These are phyloP conservation scores for Australoheros facetus DNA, from an alignment of 2,797 vertebrate genomes.

Conservation along the genomic window DNA sequence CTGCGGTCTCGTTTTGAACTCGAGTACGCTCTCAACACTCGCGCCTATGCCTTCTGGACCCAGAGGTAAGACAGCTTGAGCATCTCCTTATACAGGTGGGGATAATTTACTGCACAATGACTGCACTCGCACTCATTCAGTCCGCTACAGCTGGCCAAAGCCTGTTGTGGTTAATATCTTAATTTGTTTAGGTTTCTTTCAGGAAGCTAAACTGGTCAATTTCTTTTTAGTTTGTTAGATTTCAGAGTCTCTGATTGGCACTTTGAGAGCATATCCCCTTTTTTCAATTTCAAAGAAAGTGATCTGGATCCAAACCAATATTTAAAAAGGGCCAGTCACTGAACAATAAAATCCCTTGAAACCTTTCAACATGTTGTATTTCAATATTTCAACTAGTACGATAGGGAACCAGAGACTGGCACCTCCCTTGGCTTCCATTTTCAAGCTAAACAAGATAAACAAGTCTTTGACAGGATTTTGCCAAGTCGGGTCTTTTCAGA, in stretches of 20 bases:
- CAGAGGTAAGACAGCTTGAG: conserved; percentile 80
- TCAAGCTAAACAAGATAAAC: too few relatives aligned
- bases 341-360: too few relatives aligned
- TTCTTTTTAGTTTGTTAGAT: neutral
- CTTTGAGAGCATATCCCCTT: neutral
- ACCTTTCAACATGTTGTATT: too few relatives aligned
- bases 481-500: too few relatives aligned
- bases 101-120: conserved; percentile 5
- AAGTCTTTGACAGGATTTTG: too few relatives aligned
- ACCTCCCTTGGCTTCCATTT: too few relatives aligned
- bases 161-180: neutral
- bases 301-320: neutral
- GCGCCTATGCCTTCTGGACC: conserved; percentile 83
- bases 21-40: conserved; percentile 90
- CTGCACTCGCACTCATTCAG: neutral
- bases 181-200: neutral
- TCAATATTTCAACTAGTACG: too few relatives aligned
- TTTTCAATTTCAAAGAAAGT: neutral
- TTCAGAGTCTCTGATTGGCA: neutral
- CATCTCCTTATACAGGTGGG: neutral
- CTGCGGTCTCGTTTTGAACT: conserved; percentile 90
- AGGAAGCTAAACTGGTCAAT: fast-evolving
- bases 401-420: too few relatives aligned
- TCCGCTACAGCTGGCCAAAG: neutral
- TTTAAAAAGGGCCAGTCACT: neutral